A percentile compares a stretch with the other conserved stretches of the same genome.
These are phyloP conservation scores for Microchirus variegatus DNA, from an alignment of 2,797 vertebrate species.

Conservation along the genomic window DNA sequence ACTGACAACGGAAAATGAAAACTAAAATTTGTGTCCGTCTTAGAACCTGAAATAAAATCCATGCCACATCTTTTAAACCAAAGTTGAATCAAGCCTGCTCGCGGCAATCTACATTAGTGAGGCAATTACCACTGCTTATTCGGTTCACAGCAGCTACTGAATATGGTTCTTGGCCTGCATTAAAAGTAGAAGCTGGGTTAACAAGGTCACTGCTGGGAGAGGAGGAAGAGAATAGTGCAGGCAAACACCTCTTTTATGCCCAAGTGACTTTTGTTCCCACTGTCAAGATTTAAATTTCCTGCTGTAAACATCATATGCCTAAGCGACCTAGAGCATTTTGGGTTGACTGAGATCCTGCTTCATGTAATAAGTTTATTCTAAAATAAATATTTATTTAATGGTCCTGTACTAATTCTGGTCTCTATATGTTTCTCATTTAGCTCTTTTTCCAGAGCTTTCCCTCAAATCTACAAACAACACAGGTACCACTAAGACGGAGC, in stretches of 20 bases:
- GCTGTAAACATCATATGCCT: too few relatives aligned
- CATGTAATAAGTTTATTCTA: too few relatives aligned
- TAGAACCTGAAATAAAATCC: neutral
- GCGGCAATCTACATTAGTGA: slow-evolving; percentile 6
- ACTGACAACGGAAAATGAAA: neutral
- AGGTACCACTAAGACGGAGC: too few relatives aligned
- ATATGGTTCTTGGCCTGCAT: slow-evolving; percentile 26
- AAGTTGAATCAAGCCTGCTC: slow-evolving; percentile 6
- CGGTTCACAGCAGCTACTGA: slow-evolving; percentile 14
- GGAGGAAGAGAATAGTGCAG: slow-evolving; percentile 21
- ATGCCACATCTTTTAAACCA: neutral
- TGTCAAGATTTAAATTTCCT: slow-evolving; percentile 24
- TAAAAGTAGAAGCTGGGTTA: slow-evolving; percentile 43
- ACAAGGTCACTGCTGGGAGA: slow-evolving; percentile 42
- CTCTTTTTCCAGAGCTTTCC: too few relatives aligned
- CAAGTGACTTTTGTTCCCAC: slow-evolving; percentile 16
- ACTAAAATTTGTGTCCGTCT: neutral
- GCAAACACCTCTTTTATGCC: slow-evolving; percentile 28
- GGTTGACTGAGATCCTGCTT: too few relatives aligned
- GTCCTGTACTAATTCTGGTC: too few relatives aligned
- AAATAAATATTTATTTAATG: too few relatives aligned
- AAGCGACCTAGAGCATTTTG: neutral
- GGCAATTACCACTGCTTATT: slow-evolving; percentile 25
- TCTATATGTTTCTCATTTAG: too few relatives aligned
- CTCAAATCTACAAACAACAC: too few relatives aligned